phyloP scores from a whole-genome alignment of 2,888 invertebrate genomes.

The Oxycera nigricornis region DNA sequence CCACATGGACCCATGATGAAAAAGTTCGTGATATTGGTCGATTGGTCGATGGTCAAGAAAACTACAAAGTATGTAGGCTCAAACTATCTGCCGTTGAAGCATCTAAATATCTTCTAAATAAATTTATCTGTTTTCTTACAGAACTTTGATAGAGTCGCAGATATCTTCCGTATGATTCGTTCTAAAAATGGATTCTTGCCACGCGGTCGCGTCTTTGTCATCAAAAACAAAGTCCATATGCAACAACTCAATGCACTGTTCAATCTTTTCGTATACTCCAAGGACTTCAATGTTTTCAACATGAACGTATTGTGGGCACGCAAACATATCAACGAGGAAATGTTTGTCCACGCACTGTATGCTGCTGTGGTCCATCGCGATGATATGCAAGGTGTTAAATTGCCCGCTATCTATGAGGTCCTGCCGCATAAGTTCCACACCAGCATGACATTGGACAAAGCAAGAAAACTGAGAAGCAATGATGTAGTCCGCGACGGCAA shows the following conservation, averaged over 20 bases:
- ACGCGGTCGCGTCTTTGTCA: constrained; percentile 66
- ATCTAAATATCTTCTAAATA: not conserved
- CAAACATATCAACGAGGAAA: constrained; percentile 71
- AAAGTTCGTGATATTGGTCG: constrained; percentile 24
- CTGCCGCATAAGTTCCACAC: constrained; percentile 76
- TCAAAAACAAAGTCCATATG: constrained; percentile 64
- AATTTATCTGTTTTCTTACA: constrained; percentile 16
- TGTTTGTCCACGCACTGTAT: constrained; percentile 72
- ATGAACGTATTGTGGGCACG: constrained; percentile 74
- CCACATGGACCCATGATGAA: constrained; percentile 35
- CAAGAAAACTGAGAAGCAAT: constrained; percentile 66
- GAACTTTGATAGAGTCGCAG: constrained; percentile 38
- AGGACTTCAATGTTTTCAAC: constrained; percentile 74
- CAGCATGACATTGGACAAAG: constrained; percentile 71
- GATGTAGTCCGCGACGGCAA: constrained; percentile 63
- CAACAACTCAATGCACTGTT: constrained; percentile 68
- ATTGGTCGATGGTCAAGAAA: constrained; percentile 30
- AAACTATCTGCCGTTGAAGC: not conserved
- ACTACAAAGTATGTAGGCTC: constrained; percentile 39
- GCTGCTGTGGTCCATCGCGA: constrained; percentile 69
- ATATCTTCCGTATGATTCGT: constrained; percentile 28
- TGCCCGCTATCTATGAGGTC: constrained; percentile 77
- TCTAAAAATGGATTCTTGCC: constrained; percentile 63
- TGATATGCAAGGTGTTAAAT: constrained; percentile 69
- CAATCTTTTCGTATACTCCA: constrained; percentile 73